phyloP scores from a whole-genome alignment of 2,888 invertebrate genomes.

The Tetranychus truncatus region DNA sequence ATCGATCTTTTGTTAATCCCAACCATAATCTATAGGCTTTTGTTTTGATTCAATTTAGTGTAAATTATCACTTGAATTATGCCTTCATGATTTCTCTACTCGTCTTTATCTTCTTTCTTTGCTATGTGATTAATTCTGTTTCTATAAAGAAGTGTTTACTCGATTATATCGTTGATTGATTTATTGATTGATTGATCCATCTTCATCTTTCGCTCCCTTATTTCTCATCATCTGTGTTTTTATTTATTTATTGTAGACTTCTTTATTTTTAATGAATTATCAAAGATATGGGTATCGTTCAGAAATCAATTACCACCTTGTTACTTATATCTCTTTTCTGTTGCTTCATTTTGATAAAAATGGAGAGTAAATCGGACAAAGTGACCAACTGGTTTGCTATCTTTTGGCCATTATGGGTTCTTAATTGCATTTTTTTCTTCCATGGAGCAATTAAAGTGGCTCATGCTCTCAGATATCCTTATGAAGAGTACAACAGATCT shows the following conservation, averaged over 20 bases:
- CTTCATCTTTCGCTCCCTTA: not conserved
- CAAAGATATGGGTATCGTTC: not conserved
- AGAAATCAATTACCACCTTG: not conserved
- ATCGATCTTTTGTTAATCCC: too few relatives aligned
- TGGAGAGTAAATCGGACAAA: slow-evolving; percentile 1
- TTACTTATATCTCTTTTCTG: not conserved
- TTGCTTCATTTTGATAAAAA: slow-evolving; percentile 2
- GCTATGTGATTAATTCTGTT: not conserved
- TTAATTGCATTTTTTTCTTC: slow-evolving; percentile 5
- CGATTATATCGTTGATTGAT: not conserved
- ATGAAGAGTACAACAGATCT: not conserved
- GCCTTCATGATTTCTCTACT: not conserved
- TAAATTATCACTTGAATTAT: too few relatives aligned
- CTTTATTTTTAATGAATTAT: not conserved
- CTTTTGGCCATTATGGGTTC: slow-evolving; percentile 6
- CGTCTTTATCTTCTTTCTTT: not conserved
- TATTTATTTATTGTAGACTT: not conserved
- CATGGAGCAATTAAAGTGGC: slow-evolving; percentile 3
- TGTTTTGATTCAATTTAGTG: too few relatives aligned
- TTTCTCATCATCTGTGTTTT: not conserved
- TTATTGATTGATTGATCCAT: not conserved
- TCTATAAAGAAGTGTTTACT: not conserved
- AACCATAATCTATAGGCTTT: too few relatives aligned
- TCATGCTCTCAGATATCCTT: not conserved
- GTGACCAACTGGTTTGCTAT: slow-evolving; percentile 1